Evolutionary conservation across 2,888 invertebrate genomes (phyloP), one percentile per base, ranked within the genome.

Genomic region (Tyria jacobaeae): DNA sequence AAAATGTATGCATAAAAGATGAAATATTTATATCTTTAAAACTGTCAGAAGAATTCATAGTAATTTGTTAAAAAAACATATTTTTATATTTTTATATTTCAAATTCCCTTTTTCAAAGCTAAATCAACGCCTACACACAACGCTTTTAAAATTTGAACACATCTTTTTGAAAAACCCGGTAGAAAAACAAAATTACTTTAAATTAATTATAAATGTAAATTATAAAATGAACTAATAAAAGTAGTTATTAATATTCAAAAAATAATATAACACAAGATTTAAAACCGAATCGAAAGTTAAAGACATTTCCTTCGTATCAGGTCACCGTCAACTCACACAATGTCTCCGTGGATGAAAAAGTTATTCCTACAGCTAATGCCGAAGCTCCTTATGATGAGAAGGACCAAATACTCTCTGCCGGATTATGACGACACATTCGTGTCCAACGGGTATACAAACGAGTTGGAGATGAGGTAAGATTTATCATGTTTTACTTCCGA

Each of bases 321-420:
- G 87, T 98, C 98, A 0, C 98, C 98, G 21, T 97, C 98, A 5
- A 98, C 98, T 0, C 98, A 98, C 89, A 97, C 97, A 78, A 98
- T 99, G 98, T 97, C 98, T 0, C 97, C 97, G 0, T 96, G 97
- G 96, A 97, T 98, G 82, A 96, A 97, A 80, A 96, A 96, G 82
- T 94, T 99, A 67, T 99, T 99, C 89, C 95, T 99, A n/a, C 96
- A 98, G 84, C 96, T 97, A 84, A 97, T 99, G 97, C 99, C 99
- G 0, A 96, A 97, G 75, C 89, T 98, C 31, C 94, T 99, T 80
- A 97, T 98, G 95, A 98, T 99, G 97, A 95, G 98, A 58, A 95
- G 98, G 70, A 98, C 98, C 15, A 97, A 97, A 70, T 98, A 98
- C 85, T 96, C 97, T 0, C 91, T 97, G 37, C 97, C 97, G 0